Base-by-base conservation (phyloP, 2,888 invertebrate species). In the Helleia helle region DNA sequence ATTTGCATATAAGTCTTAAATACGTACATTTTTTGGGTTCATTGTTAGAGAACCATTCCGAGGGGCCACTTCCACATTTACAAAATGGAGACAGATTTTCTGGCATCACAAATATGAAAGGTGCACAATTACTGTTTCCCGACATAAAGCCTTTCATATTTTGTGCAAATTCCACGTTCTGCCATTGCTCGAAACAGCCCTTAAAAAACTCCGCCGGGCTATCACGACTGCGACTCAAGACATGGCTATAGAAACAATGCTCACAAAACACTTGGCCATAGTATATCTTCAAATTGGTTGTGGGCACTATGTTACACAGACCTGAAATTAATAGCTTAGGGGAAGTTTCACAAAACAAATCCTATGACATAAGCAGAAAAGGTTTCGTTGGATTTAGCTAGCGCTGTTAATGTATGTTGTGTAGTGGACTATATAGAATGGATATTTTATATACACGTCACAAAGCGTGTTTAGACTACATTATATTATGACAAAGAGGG, bases 181-280 rank as follows among this genome's bases (percentile, higher is more conserved):
- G 75, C 79, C 79, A 81, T 38, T 76, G 74, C 6, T 80, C 79
- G 41, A 79, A 79, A 54, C 81, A 83, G 41, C 53, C 63, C 54
- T 65, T 72, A 50, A 77, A 81, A 50, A 83, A 81, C n/a, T 79
- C 80, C 0, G 68, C 56, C 0, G 80, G 72, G 41, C 72, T 76
- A 41, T 81, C 77, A 37, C 60, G 61, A 36, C 54, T 70, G 4
- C 65, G 67, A 31, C 56, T 70, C 5, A 83, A 43, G 1, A 83
- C 67, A 44, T 73, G 69, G 24, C 64, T 62, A 24, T 80, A 56
- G 52, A 83, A 83, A 50, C 83, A 83, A 0, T 72, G 70, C 40
- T 81, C 81, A 41, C 83, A 83, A 48, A 83, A 83, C 1, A 80
- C 72, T 52, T 81, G 81, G 1, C 83, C 83, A 50, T 79, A 81